Evolutionary conservation across 2,797 vertebrate species (phyloP).

Genomic region (Tenualosa ilisha): DNA sequence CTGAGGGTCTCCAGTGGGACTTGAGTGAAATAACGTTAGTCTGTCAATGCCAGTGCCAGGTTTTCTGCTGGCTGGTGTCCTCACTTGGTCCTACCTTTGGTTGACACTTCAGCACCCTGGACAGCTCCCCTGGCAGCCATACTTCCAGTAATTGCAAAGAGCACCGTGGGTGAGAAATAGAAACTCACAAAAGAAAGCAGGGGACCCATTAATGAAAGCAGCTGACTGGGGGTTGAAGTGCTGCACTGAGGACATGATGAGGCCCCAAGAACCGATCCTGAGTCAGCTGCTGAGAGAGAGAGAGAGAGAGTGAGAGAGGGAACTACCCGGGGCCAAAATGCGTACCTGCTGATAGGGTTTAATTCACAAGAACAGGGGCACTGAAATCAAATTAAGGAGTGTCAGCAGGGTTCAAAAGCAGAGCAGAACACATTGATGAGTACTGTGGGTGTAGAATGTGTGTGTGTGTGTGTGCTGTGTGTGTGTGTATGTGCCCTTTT

Average conservation of each 20-base stretch:
- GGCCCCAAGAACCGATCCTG: background rate
- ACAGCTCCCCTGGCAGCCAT: background rate
- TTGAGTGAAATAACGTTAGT: too few relatives aligned
- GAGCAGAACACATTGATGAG: background rate
- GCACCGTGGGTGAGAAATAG: background rate
- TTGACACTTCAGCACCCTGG: background rate
- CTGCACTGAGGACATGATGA: background rate
- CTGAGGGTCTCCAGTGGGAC: too few relatives aligned
- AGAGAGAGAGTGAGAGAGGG: background rate
- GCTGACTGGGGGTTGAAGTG: background rate
- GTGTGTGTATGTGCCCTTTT: background rate
- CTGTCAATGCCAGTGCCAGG: background rate
- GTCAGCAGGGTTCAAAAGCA: background rate
- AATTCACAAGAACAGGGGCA: background rate
- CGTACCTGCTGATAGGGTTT: constrained; percentile 1
- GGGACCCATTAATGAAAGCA: background rate
- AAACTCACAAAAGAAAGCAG: background rate
- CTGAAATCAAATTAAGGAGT: background rate
- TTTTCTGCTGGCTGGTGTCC: background rate
- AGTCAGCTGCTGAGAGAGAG: background rate
- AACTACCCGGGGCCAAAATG: background rate
- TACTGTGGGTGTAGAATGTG: background rate
- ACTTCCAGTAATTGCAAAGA: background rate
- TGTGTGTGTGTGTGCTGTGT: constrained; percentile 3
- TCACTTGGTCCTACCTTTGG: background rate